phyloP scores from a whole-genome alignment of 2,797 vertebrate genomes.

The Pangasius larnaudii region DNA sequence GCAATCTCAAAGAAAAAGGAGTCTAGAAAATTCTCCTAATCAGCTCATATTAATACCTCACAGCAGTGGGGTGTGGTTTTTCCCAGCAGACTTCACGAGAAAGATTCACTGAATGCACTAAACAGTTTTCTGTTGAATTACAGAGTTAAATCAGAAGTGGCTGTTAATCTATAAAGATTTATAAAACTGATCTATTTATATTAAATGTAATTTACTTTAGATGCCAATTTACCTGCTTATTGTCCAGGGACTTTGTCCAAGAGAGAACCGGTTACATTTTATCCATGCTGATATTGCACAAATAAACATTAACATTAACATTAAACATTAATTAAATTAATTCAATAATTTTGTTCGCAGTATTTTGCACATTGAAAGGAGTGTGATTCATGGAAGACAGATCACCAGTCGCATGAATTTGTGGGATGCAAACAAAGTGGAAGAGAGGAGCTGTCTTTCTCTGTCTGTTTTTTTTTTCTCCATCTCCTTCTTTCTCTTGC shows the following conservation, averaged over 20 bases:
- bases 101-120: neutral
- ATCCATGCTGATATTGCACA: neutral
- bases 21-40: neutral
- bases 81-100: neutral
- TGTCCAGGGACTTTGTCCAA: no score
- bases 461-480: neutral
- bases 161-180: neutral
- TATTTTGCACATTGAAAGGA: neutral
- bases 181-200: neutral
- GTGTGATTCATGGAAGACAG: conserved; percentile 5
- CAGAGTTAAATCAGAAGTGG: neutral
- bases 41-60: neutral
- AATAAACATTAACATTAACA: neutral
- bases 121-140: neutral
- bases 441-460: conserved; percentile 25
- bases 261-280: neutral
- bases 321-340: neutral
- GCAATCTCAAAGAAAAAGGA: neutral
- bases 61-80: neutral
- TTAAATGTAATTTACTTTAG: neutral
- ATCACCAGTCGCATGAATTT: conserved; percentile 21
- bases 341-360: neutral
- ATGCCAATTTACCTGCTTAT: no score
- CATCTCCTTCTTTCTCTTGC: neutral
- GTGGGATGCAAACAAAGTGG: neutral